Evolutionary conservation across 1,140 invertebrate genomes (phyloP), one percentile per base, ranked within the genome.

Genomic region (Ceratitis capitata): DNA sequence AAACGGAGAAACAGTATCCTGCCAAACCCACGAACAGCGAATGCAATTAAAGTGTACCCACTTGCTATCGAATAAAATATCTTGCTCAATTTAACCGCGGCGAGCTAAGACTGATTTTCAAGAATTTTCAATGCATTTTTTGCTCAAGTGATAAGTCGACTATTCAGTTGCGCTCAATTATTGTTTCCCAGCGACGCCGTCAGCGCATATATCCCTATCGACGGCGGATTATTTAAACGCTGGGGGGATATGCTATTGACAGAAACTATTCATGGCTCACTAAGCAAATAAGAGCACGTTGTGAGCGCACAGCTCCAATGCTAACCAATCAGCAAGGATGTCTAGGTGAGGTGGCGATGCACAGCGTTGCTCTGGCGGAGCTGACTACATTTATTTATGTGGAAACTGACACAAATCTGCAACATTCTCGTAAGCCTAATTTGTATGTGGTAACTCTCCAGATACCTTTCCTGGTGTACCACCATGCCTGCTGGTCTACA

Each of bases 341-440:
- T 4, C 51, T n/a, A 19, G 19, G 19, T 29, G 58, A 3, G 14
- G n/a, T 78, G 39, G 69, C 35, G 19, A 6, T 7, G 69, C 69
- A 19, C 23, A 14, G 16, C 39, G 42, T 35, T 69, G 35, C 64
- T 32, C n/a, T n/a, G 39, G 69, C 23, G 39, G 23, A 6, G 39
- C 35, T 42, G 39, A 74, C 64, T 42, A 19, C 16, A 23, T 78
- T 45, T 45, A 78, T 78, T 42, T 26, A 23, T 78, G 39, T 23
- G n/a, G 12, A 42, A 78, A 78, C 45, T 78, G 35, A 39, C 69
- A 78, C 69, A 78, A 78, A 26, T 78, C 45, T 14, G 42, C 69
- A 32, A 47, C 69, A 78, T 45, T 12, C 7, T 19, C 19, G 19
- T 45, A 35, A 3, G 39, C n/a, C 39, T 26, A 47, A 78, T 45